Percentiles rank a stretch among this genome's conserved stretches.
phyloP scores from a whole-genome alignment of 2,888 invertebrate species.

The Petrolisthes manimaculis region DNA sequence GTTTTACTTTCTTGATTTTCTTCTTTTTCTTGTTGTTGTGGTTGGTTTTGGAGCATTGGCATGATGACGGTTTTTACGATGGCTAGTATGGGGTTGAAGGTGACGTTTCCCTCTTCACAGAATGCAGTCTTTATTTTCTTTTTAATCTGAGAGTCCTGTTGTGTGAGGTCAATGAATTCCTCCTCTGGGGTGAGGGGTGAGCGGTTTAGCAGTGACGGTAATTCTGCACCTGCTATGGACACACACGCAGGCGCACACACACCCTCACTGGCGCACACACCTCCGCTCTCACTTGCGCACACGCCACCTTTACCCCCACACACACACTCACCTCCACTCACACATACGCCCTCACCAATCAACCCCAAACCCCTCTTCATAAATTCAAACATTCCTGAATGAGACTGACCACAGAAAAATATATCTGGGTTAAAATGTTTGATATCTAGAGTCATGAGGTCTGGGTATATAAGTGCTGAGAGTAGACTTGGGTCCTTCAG shows the following conservation, averaged over 20 bases:
- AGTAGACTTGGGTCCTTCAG: conserved; percentile 96
- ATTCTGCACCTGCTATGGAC: conserved; percentile 40
- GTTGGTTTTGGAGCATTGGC: conserved; percentile 68
- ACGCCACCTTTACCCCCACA: too few relatives aligned
- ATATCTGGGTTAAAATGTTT: conserved; percentile 99
- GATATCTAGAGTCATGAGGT: conserved; percentile 93
- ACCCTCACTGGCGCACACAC: too few relatives aligned
- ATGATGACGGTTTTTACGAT: conserved; percentile 79
- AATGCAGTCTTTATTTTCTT: conserved; percentile 95
- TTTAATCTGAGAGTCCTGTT: conserved; percentile 87
- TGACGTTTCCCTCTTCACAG: conserved; percentile 89
- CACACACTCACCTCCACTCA: too few relatives aligned
- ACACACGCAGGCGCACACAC: conserved; percentile 24
- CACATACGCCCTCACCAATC: too few relatives aligned
- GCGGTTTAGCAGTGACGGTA: conserved; percentile 58
- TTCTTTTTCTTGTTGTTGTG: too few relatives aligned
- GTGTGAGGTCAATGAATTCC: conserved; percentile 96
- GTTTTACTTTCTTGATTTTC: too few relatives aligned
- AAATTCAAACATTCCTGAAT: conserved; percentile 97
- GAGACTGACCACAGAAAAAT: conserved; percentile 99
- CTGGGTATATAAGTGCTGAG: conserved; percentile 95
- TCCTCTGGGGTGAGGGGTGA: conserved; percentile 80
- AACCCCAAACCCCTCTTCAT: conserved; percentile 97
- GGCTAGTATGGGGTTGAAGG: conserved; percentile 93
- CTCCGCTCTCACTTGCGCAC: too few relatives aligned